phyloP scores from a whole-genome alignment of 2,888 invertebrate genomes.

The Meghimatium bilineatum region DNA sequence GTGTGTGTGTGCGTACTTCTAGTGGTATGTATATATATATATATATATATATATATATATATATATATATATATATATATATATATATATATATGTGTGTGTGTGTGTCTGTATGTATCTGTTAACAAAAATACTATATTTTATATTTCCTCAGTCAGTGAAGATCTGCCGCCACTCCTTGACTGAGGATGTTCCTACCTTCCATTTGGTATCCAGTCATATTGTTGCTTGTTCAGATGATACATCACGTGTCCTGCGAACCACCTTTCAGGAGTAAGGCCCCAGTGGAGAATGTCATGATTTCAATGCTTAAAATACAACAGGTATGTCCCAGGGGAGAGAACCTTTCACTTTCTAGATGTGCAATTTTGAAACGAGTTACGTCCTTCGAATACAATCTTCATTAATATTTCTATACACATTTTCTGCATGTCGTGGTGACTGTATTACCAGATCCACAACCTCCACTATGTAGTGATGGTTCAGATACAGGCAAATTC shows the following conservation, averaged over 20 bases:
- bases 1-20: background rate
- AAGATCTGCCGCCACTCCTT: background rate
- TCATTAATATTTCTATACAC: too few relatives aligned
- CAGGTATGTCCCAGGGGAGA: background rate
- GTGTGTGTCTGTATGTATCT: background rate
- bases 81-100: background rate
- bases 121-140: too few relatives aligned
- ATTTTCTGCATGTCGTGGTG: too few relatives aligned
- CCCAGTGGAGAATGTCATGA: background rate
- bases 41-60: background rate
- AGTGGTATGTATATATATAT: background rate
- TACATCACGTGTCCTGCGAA: background rate
- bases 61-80: background rate
- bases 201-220: background rate
- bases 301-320: slow-evolving; percentile 10
- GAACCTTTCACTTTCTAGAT: too few relatives aligned
- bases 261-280: background rate
- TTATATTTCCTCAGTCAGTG: background rate
- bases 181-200: background rate
- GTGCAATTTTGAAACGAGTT: too few relatives aligned
- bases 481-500: too few relatives aligned
- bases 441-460: too few relatives aligned
- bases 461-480: too few relatives aligned
- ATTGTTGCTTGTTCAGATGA: background rate
- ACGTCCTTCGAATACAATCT: too few relatives aligned